These are phyloP conservation scores for Gyps fulvus DNA, from an alignment of 2,113 vertebrate genomes.

Conservation along the genomic window DNA sequence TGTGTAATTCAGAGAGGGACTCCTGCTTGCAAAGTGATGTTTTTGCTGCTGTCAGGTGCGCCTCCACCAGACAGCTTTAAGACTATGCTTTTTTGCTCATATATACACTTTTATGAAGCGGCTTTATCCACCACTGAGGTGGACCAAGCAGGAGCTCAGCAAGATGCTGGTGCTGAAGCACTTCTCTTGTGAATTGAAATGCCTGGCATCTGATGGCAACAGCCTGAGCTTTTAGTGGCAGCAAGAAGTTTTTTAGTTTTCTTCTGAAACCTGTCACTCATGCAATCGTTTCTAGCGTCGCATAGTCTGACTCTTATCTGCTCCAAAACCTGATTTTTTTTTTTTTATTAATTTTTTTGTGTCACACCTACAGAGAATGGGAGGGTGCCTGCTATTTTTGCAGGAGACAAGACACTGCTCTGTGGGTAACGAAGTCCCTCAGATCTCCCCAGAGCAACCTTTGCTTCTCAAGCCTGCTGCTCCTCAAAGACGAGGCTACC, in stretches of 20 bases:
- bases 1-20: neutral
- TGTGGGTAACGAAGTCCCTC: neutral
- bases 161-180: neutral
- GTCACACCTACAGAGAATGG: neutral
- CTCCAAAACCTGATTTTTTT: neutral
- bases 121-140: neutral
- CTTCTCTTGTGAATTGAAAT: neutral
- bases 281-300: neutral
- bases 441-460: neutral
- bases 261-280: neutral
- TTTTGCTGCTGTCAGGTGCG: neutral
- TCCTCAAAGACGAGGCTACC: neutral
- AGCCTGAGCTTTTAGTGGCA: neutral
- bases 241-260: neutral
- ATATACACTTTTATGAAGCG: rapidly evolving
- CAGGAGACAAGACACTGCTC: neutral
- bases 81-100: neutral
- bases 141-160: neutral
- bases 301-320: neutral
- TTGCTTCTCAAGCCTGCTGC: neutral
- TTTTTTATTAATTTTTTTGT: too few species aligned
- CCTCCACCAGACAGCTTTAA: neutral
- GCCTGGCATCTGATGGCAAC: neutral
- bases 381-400: neutral
- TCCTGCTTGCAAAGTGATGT: neutral